A percentile compares a stretch with the other conserved stretches of the same genome.
Conservation (phyloP, 1,140 invertebrate species). For the Diorhabda elongata region DNA sequence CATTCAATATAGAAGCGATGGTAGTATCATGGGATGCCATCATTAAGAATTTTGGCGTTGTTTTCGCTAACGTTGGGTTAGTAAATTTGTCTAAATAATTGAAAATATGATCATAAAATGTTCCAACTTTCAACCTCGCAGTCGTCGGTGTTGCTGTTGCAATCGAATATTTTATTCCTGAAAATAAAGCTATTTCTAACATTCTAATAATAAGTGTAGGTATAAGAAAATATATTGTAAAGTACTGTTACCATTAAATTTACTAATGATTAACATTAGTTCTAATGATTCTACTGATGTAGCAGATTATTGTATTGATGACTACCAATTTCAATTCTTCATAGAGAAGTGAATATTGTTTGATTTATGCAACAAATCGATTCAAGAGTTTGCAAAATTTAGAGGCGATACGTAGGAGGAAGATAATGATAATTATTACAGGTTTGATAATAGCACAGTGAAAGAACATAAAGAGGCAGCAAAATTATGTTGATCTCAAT, state of each 20-base stretch:
- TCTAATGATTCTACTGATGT: neutral
- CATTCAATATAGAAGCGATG: conserved; percentile 67
- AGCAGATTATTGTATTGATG: neutral
- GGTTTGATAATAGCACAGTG: too few species aligned
- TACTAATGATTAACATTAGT: neutral
- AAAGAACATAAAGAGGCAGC: too few species aligned
- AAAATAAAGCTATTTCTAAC: neutral
- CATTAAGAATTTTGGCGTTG: conserved; percentile 54
- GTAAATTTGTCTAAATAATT: conserved; percentile 11
- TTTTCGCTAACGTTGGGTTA: conserved; percentile 59
- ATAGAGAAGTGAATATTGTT: too few species aligned
- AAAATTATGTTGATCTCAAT: too few species aligned
- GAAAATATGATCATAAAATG: conserved; percentile 50
- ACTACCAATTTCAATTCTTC: too few species aligned
- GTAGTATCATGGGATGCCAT: conserved; percentile 67
- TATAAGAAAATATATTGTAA: neutral
- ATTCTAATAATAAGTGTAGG: too few species aligned
- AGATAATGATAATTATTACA: too few species aligned
- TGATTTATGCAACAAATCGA: too few species aligned
- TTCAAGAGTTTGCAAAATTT: too few species aligned
- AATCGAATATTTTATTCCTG: neutral
- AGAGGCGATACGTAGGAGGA: too few species aligned
- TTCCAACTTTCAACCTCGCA: conserved; percentile 56
- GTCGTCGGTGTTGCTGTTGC: conserved; percentile 50
- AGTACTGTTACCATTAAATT: neutral